A percentile compares a stretch with the other conserved stretches of the same genome.
These are phyloP conservation scores for Eueremaeus valkanovi DNA, from an alignment of 2,888 invertebrate genomes.

Conservation along the genomic window DNA sequence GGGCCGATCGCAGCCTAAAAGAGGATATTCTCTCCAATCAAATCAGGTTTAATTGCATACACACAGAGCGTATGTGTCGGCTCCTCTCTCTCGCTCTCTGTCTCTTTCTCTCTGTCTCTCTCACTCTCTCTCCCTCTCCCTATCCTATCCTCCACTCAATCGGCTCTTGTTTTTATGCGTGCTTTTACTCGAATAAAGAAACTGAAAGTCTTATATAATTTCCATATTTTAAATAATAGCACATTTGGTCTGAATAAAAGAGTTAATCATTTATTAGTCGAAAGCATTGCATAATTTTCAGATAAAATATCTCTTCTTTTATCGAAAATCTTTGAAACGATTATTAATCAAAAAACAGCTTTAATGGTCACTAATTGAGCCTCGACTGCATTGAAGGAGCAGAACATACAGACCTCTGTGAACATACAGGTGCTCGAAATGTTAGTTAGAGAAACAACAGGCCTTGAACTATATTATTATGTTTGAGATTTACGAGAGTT, in stretches of 20 bases:
- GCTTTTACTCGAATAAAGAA: not conserved
- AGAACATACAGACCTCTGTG: not conserved
- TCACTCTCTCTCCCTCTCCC: no score
- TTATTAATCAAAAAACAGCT: not conserved
- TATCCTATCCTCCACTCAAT: not conserved
- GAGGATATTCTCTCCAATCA: not conserved
- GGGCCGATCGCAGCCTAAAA: slow-evolving; percentile 15
- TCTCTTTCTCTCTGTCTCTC: no score
- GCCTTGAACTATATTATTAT: slow-evolving; percentile 34
- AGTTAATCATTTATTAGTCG: no score
- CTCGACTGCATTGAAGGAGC: not conserved
- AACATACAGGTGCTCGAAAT: not conserved
- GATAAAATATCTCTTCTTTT: not conserved
- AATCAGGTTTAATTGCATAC: slow-evolving; percentile 15
- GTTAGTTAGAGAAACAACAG: slow-evolving; percentile 2
- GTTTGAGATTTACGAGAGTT: not conserved
- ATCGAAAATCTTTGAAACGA: not conserved
- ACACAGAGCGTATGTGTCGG: no score
- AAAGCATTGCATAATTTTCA: not conserved
- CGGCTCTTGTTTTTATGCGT: not conserved
- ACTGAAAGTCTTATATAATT: not conserved
- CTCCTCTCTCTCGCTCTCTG: no score
- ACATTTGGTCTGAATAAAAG: no score
- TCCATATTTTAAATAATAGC: no score
- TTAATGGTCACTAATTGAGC: not conserved